Evolutionary conservation across 2,888 invertebrate species (phyloP).

Genomic region (Melipona bicolor): DNA sequence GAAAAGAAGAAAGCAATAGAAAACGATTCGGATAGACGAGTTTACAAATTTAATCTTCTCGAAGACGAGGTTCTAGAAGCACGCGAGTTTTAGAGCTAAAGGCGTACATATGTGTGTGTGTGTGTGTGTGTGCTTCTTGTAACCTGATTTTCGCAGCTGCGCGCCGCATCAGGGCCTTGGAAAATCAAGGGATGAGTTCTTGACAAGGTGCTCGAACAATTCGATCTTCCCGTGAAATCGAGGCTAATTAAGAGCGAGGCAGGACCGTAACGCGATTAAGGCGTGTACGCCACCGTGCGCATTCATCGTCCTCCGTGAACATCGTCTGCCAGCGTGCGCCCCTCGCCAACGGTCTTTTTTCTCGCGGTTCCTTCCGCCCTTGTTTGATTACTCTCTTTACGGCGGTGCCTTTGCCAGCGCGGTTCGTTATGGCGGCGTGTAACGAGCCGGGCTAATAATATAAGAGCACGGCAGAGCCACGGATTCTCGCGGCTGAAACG

Average conservation of each 20-base stretch:
- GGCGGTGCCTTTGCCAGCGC: constrained; percentile 55
- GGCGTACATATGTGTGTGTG: too few relatives aligned
- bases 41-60: too few relatives aligned
- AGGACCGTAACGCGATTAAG: constrained; percentile 44
- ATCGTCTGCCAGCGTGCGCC: constrained; percentile 31
- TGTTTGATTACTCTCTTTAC: constrained; percentile 45
- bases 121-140: too few relatives aligned
- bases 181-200: background rate
- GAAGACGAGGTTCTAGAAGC: too few relatives aligned
- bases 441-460: constrained; percentile 65
- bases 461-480: constrained; percentile 43
- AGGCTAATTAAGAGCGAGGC: constrained; percentile 58
- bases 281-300: constrained; percentile 15
- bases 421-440: constrained; percentile 54
- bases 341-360: constrained; percentile 17
- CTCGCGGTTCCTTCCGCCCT: constrained; percentile 23
- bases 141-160: too few relatives aligned
- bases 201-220: background rate
- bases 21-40: too few relatives aligned
- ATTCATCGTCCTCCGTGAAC: constrained; percentile 27
- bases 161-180: too few relatives aligned
- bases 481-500: constrained; percentile 47
- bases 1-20: too few relatives aligned
- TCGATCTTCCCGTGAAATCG: constrained; percentile 27
- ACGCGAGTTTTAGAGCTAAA: too few relatives aligned